Conservation (phyloP, 2,797 vertebrate species). For the Oceanodroma leucorhoa region DNA sequence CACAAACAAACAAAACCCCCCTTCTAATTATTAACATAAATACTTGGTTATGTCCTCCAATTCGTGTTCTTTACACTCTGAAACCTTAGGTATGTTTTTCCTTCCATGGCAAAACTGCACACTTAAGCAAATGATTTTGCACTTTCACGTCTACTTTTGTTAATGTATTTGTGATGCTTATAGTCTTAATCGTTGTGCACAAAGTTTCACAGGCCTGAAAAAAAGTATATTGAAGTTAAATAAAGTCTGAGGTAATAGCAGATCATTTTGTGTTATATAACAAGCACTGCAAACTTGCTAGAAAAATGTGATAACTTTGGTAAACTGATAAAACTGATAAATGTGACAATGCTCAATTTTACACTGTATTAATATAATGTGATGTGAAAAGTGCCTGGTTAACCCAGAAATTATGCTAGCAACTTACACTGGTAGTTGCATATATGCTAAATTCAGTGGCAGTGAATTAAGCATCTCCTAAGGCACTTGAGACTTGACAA, state of each 20-base stretch:
- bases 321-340: conserved; percentile 12
- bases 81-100: neutral
- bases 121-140: neutral
- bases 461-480: conserved; percentile 46
- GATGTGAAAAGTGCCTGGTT: neutral
- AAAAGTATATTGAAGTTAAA: neutral
- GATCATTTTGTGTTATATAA: neutral
- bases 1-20: accelerated
- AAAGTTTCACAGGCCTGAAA: neutral
- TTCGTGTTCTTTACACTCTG: neutral
- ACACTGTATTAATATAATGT: neutral
- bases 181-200: neutral
- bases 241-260: neutral
- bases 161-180: neutral
- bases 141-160: neutral
- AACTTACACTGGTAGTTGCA: neutral
- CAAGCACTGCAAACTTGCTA: neutral
- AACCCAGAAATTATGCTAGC: conserved; percentile 30
- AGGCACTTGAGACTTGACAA: conserved; percentile 44
- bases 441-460: conserved; percentile 20
- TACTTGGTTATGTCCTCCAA: neutral
- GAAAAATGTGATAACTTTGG: neutral
- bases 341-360: neutral
- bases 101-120: neutral
- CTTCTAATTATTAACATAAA: neutral